Evolutionary conservation across 2,888 invertebrate genomes (phyloP).

Genomic region (Steinernema scapterisci): DNA sequence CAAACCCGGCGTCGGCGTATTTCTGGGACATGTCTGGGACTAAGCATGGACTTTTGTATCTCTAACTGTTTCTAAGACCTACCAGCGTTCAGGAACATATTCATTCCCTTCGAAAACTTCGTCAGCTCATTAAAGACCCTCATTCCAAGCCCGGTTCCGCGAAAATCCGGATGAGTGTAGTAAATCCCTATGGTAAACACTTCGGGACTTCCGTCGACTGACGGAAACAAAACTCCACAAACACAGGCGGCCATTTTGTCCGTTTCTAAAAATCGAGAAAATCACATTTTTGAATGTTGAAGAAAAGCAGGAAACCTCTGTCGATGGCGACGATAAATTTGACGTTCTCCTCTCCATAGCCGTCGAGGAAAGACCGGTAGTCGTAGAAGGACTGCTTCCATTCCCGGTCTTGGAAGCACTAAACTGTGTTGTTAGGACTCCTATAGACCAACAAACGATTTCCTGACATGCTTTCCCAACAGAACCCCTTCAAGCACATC

Average conservation of each 20-base stretch:
- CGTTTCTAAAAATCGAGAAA: neutral
- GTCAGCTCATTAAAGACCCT: neutral
- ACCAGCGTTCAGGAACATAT: conserved; percentile 9
- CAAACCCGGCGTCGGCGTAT: conserved; percentile 1
- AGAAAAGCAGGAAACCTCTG: neutral
- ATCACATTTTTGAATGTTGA: no score
- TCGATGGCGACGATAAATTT: neutral
- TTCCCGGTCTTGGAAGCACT: neutral
- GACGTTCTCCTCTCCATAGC: neutral
- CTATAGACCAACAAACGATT: no score
- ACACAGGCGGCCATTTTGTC: neutral
- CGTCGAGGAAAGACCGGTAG: neutral
- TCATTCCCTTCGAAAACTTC: neutral
- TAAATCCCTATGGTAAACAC: neutral
- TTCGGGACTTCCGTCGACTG: neutral
- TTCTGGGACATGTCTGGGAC: neutral
- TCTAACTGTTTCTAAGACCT: neutral
- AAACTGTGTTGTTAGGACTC: neutral
- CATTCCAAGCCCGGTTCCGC: neutral
- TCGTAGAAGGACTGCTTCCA: neutral
- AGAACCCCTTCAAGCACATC: no score
- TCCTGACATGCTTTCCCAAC: no score
- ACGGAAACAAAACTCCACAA: neutral
- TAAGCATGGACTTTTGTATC: neutral
- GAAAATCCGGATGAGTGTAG: conserved; percentile 2